A percentile compares a stretch with the other conserved stretches of the same genome.
Evolutionary conservation across 2,797 vertebrate genomes (phyloP).

Genomic region (Anniella stebbinsi): DNA sequence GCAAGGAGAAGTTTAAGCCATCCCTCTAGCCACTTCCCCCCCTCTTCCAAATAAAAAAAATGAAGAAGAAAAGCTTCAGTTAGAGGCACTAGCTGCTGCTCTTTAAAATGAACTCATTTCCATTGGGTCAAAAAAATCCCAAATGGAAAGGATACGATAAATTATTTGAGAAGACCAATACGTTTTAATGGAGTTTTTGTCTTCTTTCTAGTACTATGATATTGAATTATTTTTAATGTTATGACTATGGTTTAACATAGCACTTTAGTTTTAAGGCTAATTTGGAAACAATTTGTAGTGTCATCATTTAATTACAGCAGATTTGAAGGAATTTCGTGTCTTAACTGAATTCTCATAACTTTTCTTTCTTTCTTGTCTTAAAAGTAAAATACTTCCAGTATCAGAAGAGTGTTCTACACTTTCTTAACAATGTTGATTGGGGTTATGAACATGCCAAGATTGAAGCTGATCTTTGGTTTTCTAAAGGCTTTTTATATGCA

Average conservation of each 20-base stretch:
- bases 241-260: constrained; percentile 50
- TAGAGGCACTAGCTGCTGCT: neutral
- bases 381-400: constrained; percentile 54
- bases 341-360: constrained; percentile 61
- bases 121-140: too few species aligned
- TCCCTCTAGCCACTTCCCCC: neutral
- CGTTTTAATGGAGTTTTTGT: constrained; percentile 46
- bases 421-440: constrained; percentile 53
- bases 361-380: constrained; percentile 34
- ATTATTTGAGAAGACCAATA: constrained; percentile 46
- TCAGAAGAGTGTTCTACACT: constrained; percentile 43
- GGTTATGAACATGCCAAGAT: constrained; percentile 50
- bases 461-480: constrained; percentile 49
- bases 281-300: constrained; percentile 53
- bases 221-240: constrained; percentile 50
- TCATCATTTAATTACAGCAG: constrained; percentile 59
- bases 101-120: neutral
- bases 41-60: neutral
- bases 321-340: constrained; percentile 54
- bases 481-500: constrained; percentile 45
- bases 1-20: neutral
- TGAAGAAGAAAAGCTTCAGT: neutral
- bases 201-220: constrained; percentile 38
- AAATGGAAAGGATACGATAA: constrained; percentile 49
- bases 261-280: constrained; percentile 53